Percentiles rank a stretch among this genome's conserved stretches.
These are phyloP conservation scores for Litocranius walleri DNA, from an alignment of 2,113 vertebrate species.

Conservation along the genomic window DNA sequence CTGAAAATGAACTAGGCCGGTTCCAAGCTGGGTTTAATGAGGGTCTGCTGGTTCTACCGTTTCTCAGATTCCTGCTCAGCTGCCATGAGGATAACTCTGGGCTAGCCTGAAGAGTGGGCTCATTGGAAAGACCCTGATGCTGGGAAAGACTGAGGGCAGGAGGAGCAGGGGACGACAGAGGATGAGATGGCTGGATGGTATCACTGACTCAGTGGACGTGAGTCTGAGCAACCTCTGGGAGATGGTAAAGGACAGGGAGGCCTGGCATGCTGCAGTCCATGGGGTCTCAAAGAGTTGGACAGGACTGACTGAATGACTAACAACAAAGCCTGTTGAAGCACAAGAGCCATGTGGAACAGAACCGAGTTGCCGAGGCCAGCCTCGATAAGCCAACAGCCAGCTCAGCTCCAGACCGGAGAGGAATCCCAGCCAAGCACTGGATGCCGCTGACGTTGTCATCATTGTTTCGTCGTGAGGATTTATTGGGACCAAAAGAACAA, in stretches of 20 bases:
- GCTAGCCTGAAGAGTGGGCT: not conserved
- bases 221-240: not conserved
- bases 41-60: not conserved
- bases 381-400: not conserved
- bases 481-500: not conserved
- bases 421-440: rapidly evolving
- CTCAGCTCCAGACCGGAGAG: rapidly evolving
- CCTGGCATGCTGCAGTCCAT: not conserved
- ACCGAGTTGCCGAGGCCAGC: rapidly evolving
- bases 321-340: not conserved
- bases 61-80: not conserved
- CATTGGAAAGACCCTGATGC: not conserved
- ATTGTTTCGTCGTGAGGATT: not conserved
- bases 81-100: not conserved
- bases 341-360: not conserved
- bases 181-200: not conserved
- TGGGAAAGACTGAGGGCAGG: not conserved
- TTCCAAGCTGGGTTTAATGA: not conserved
- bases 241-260: not conserved
- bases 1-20: rapidly evolving
- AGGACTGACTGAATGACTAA: not conserved
- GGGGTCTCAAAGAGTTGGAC: not conserved
- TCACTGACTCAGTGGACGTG: not conserved
- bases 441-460: not conserved
- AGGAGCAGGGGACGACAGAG: not conserved